phyloP scores from a whole-genome alignment of 2,113 vertebrate genomes.

The Catagonus wagneri region DNA sequence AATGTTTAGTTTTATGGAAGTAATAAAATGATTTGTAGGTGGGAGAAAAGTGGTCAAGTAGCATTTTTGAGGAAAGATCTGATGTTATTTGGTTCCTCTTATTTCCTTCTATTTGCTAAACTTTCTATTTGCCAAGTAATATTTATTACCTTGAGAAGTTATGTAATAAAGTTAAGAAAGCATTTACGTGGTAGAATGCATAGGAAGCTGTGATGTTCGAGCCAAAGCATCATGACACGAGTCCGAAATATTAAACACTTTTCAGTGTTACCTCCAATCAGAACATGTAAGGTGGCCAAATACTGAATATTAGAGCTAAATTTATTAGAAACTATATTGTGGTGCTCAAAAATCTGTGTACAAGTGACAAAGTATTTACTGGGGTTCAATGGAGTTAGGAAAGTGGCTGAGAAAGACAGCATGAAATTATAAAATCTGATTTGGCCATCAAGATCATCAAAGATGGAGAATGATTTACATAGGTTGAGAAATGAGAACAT shows the following conservation, averaged over 20 bases:
- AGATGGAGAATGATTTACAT: not conserved
- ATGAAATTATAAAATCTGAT: not conserved
- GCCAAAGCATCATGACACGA: not conserved
- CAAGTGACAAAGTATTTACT: not conserved
- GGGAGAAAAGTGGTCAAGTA: not conserved
- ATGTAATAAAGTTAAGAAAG: not conserved
- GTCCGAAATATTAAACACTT: not conserved
- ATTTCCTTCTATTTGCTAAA: not conserved
- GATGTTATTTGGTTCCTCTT: not conserved
- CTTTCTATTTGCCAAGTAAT: not conserved
- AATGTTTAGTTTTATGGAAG: not conserved
- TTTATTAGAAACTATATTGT: not conserved
- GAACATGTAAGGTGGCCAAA: not conserved
- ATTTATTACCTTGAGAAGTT: not conserved
- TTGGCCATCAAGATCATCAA: not conserved
- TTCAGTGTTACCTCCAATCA: not conserved
- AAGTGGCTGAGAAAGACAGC: not conserved
- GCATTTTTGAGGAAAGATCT: not conserved
- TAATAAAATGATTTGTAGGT: not conserved
- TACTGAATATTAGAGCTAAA: not conserved
- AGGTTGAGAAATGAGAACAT: not conserved
- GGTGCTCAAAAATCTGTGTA: not conserved
- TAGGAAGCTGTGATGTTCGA: not conserved
- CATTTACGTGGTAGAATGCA: not conserved
- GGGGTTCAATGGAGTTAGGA: not conserved